Base-by-base conservation (phyloP, 2,797 vertebrate genomes). In the Spinus pinus region DNA sequence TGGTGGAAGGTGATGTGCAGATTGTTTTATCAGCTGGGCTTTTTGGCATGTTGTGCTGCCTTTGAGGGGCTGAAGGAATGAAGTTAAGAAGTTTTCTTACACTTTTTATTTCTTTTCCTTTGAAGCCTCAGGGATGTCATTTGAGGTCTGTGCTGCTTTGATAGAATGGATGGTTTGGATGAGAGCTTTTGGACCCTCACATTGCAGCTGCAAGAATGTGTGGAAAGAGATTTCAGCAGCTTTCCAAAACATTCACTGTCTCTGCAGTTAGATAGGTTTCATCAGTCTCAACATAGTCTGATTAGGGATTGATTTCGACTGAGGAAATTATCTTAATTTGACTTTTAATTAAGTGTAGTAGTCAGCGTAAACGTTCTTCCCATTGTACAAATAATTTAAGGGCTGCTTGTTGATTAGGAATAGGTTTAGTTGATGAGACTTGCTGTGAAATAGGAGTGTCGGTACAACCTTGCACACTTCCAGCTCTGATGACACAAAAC, bases 271-370 rank as follows among this genome's bases (percentile, higher is more conserved):
- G 86, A 88, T 78, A 61, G 57, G 23, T 93, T 82, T 86, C 91
- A 82, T 54, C 50, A 57, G 54, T 83, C 84, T 94, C 89, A 92
- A 58, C 65, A 78, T 47, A 91, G 69, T 78, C 91, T 96, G 91
- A 94, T 93, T 81, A 94, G 50, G 81, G 81, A 91, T 94, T 91
- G 84, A 93, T 89, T 92, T 95, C 81, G 74, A 31, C 69, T 56
- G 75, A 44, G 75, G 44, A 95, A 96, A 94, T 94, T 86, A 94
- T 33, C 44, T 77, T 93, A 94, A 94, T 97, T 94, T 95, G 86
- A 70, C 80, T 95, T 90, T 21, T 88, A 94, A 96, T 97, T 95
- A 96, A 86, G 81, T 62, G 41, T 84, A 75, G 77, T 86, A 93
- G 80, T 78, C 81, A 89, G 91, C 67, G 64, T 96, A 95, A 95